phyloP scores from a whole-genome alignment of 2,888 invertebrate genomes.

The Andrena haemorrhoa region DNA sequence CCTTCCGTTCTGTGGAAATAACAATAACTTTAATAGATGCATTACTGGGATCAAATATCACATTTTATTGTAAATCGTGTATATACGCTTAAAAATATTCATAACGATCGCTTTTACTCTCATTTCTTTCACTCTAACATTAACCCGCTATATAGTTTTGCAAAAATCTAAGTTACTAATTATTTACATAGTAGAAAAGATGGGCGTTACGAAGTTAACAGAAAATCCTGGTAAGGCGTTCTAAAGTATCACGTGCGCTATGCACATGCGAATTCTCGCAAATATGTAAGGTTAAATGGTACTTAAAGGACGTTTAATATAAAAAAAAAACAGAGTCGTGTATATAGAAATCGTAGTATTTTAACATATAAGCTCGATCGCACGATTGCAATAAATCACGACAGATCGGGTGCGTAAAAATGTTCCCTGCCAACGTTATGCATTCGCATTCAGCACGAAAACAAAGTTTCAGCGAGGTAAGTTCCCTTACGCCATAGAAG shows the following conservation, averaged over 20 bases:
- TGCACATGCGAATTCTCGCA: constrained; percentile 15
- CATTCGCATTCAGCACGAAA: constrained; percentile 31
- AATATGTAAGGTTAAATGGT: neutral
- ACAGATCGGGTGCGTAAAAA: constrained; percentile 12
- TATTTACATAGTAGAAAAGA: constrained; percentile 27
- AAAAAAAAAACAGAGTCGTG: constrained; percentile 1
- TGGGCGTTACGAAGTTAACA: neutral
- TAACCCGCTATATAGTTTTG: constrained; percentile 12
- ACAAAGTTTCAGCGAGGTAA: constrained; percentile 68
- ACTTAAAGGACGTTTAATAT: neutral
- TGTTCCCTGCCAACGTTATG: constrained; percentile 32
- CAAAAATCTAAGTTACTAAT: constrained; percentile 21
- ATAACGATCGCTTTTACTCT: constrained; percentile 14
- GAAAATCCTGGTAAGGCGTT: constrained; percentile 1
- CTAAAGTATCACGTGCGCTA: constrained; percentile 26
- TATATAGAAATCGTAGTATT: neutral
- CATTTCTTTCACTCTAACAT: neutral
- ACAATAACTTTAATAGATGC: neutral
- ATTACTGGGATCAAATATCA: constrained; percentile 26
- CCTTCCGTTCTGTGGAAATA: no score
- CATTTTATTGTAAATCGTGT: constrained; percentile 43
- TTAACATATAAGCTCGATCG: constrained; percentile 10
- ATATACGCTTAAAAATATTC: constrained; percentile 18
- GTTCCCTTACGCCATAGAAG: constrained; percentile 51
- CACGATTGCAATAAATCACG: constrained; percentile 21